Percentiles rank a stretch among this genome's conserved stretches.
Evolutionary conservation across 1,140 invertebrate genomes (phyloP).

Genomic region (Papilio machaon): DNA sequence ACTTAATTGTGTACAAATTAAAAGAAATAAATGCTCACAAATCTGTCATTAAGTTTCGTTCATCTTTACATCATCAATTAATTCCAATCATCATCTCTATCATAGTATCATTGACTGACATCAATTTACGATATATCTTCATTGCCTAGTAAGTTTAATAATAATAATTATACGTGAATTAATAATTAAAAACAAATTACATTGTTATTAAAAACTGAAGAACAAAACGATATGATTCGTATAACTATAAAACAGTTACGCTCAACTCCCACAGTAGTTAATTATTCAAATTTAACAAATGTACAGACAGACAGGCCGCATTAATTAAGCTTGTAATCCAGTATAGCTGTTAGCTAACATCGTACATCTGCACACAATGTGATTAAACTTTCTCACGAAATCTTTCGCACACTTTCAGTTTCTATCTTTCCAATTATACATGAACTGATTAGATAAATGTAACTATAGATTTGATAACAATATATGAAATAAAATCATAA

Average conservation of each 20-base stretch:
- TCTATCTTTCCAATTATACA: conserved; percentile 5
- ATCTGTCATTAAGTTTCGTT: too few species aligned
- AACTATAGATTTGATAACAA: not conserved
- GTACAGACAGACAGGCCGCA: conserved; percentile 10
- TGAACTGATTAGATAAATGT: conserved; percentile 9
- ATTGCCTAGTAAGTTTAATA: too few species aligned
- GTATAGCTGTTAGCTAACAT: conserved; percentile 10
- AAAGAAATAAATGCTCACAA: not conserved
- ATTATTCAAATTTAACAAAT: conserved; percentile 15
- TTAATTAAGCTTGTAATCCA: conserved; percentile 24
- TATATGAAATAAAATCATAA: not conserved
- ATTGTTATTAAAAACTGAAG: conserved; percentile 1
- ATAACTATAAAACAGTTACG: not conserved
- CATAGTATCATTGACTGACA: too few species aligned
- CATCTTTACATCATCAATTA: too few species aligned
- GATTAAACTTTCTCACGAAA: not conserved
- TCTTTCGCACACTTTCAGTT: conserved; percentile 32
- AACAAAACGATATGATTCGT: conserved; percentile 15
- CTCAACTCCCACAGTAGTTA: not conserved
- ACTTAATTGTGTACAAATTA: not conserved
- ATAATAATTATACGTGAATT: too few species aligned
- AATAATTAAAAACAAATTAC: not conserved
- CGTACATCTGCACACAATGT: conserved; percentile 29
- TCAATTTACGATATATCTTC: too few species aligned
- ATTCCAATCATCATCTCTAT: too few species aligned